Evolutionary conservation across 1,140 invertebrate species (phyloP), one percentile per base, ranked within the genome.

Genomic region (Phymorhynchus buccinoides): DNA sequence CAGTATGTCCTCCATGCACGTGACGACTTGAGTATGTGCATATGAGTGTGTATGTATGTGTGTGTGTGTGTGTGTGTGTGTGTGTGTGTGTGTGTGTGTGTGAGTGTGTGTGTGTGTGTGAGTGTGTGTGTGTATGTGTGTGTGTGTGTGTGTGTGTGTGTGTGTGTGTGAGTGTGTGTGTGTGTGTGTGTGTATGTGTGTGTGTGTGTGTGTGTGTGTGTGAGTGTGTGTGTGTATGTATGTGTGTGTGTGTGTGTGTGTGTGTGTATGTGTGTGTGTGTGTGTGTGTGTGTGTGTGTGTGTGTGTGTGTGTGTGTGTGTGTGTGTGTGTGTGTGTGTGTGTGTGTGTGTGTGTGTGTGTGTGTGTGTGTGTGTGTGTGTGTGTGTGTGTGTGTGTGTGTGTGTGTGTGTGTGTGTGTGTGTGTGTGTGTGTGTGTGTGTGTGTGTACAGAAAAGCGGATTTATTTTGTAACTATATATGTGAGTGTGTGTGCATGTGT

Each of bases 91-190:
- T 6, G 71, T 75, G 71, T 2, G 62, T 66, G 62, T 66, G 62
- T 66, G 62, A 18, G 71, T 75, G 71, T 75, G 30, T 75, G 35
- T 37, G n/a, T 75, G 71, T 75, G 71, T 75, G 71, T 75, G 71
- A 9, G n/a, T 22, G 35, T 7, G 30, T 75, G 71, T 37, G 71
- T 75, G 35, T 75, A 27, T 75, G 30, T n/a, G 35, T 32, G n/a
- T 75, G 71, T 75, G 71, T 37, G 71, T 75, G 71, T 35, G 71
- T 37, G 71, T 71, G 7, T n/a, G n/a, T 12, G 7, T 71, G n/a
- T 71, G 66, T 71, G n/a, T 71, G 66, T 71, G 66, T 71, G 9
- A 9, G 30, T 12, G 48, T 52, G 48, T 52, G 48, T 52, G 48
- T 52, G 48, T 52, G 48, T 52, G 48, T 52, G 48, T 52, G 48